phyloP scores from a whole-genome alignment of 2,797 vertebrate genomes.

The Sebastes baramenuke region DNA sequence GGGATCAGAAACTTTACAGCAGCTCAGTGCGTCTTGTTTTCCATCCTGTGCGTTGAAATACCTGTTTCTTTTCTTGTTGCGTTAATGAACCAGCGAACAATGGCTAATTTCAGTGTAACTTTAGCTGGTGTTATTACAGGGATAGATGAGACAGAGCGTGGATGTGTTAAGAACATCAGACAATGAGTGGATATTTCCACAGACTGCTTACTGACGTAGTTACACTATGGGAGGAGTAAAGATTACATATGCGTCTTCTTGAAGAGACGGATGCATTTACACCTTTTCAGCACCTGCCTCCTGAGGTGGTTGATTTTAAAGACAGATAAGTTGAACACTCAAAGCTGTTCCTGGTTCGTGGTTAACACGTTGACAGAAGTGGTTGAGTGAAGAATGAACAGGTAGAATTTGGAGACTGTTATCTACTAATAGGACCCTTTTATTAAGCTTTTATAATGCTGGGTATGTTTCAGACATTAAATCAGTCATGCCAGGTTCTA shows the following conservation, averaged over 20 bases:
- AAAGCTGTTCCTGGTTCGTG: not conserved
- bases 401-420: not conserved
- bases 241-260: not conserved
- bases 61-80: not conserved
- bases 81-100: not conserved
- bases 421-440: not conserved
- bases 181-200: not conserved
- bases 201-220: not conserved
- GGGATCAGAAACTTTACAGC: not conserved
- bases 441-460: not conserved
- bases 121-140: not conserved
- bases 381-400: not conserved
- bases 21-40: not conserved
- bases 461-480: not conserved
- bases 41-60: not conserved
- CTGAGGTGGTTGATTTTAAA: not conserved
- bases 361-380: not conserved
- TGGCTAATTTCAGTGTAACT: not conserved
- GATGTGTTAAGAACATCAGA: not conserved
- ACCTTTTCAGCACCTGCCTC: not conserved
- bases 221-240: not conserved
- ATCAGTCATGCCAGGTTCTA: not conserved
- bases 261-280: not conserved
- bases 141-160: not conserved
- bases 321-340: not conserved